phyloP scores from a whole-genome alignment of 2,888 invertebrate genomes.

The Polyommatus iphigenia region DNA sequence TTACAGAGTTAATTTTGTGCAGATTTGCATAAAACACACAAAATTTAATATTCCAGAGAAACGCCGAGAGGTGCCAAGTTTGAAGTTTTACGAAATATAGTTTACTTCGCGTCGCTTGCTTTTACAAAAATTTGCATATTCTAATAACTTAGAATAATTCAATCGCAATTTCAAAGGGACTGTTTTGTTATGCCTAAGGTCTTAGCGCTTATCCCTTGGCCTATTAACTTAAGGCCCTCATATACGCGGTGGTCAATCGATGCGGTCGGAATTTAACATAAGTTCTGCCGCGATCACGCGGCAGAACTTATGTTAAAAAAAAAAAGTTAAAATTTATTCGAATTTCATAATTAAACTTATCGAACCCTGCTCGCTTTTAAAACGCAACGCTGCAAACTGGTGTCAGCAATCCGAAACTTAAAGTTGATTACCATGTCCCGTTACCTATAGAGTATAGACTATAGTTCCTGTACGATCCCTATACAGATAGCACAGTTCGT shows the following conservation, averaged over 20 bases:
- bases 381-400: not conserved
- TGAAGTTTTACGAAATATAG: not conserved
- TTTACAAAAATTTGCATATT: not conserved
- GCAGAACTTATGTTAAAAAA: not conserved
- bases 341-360: not conserved
- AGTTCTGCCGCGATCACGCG: too few species aligned
- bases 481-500: not conserved
- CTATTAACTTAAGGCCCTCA: too few species aligned
- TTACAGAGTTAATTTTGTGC: constrained; percentile 6
- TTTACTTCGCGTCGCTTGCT: not conserved
- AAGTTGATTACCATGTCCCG: too few species aligned
- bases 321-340: not conserved
- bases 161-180: not conserved
- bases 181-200: too few species aligned
- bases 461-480: not conserved
- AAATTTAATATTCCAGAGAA: not conserved
- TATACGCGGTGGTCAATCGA: too few species aligned
- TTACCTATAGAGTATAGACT: not conserved
- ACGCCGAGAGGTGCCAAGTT: not conserved
- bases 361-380: not conserved
- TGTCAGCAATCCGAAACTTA: too few species aligned
- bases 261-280: too few species aligned
- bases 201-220: too few species aligned
- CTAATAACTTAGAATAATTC: not conserved
- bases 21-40: not conserved